A percentile compares a stretch with the other conserved stretches of the same genome.
These are phyloP conservation scores for Melanerpes aurifrons DNA, from an alignment of 2,113 vertebrate species.

Conservation along the genomic window DNA sequence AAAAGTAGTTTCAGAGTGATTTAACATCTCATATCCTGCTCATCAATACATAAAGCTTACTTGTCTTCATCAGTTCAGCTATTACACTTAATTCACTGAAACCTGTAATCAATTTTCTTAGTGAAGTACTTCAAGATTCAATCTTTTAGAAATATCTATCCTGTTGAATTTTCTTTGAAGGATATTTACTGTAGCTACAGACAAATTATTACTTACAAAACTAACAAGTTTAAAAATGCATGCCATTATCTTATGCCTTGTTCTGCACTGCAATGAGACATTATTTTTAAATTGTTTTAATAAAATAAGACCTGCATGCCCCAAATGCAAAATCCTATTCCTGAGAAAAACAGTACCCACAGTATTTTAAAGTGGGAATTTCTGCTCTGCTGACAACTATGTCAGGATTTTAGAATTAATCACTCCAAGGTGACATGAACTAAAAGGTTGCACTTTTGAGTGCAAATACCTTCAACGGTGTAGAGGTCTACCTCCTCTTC, in stretches of 20 bases:
- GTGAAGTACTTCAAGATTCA: neutral
- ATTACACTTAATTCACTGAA: neutral
- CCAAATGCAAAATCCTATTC: neutral
- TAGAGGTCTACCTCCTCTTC: constrained; percentile 87
- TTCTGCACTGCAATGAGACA: neutral
- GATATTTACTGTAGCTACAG: neutral
- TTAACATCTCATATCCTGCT: neutral
- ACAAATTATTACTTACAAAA: neutral
- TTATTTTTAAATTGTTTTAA: neutral
- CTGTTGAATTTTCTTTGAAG: neutral
- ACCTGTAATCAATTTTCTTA: neutral
- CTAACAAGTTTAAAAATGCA: neutral
- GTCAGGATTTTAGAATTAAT: neutral
- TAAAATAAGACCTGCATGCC: neutral
- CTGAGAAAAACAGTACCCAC: neutral
- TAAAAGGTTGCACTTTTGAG: neutral
- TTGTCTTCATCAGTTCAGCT: neutral
- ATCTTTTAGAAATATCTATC: neutral
- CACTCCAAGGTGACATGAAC: neutral
- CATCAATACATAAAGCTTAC: neutral
- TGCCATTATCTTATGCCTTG: neutral
- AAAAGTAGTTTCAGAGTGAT: neutral
- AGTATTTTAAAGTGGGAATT: neutral
- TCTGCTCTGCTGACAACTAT: neutral
- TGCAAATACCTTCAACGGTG: constrained; percentile 84